Evolutionary conservation across 2,797 vertebrate species (phyloP).

Genomic region (Tragelaphus oryx): DNA sequence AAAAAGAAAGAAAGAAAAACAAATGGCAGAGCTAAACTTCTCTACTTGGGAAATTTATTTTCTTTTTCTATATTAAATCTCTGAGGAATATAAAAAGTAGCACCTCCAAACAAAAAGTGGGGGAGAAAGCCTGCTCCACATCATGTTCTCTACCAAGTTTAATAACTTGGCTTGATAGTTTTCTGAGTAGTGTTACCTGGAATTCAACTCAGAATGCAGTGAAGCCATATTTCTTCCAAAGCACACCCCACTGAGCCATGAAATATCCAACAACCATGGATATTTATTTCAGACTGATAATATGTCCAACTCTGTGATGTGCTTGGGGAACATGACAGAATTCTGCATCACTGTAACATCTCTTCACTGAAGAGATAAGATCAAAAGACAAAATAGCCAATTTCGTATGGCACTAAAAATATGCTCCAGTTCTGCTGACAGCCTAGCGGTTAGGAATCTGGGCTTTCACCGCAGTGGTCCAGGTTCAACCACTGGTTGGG

Average conservation of each 20-base stretch:
- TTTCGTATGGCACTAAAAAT: background rate
- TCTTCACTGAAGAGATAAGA: background rate
- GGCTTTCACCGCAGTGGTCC: background rate
- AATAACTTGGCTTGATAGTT: background rate
- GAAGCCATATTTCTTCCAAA: background rate
- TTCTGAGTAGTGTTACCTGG: background rate
- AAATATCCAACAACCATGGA: background rate
- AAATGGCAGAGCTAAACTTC: background rate
- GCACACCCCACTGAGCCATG: background rate
- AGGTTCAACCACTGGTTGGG: background rate
- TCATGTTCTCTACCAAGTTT: background rate
- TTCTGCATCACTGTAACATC: background rate
- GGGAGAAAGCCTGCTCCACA: background rate
- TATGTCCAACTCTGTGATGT: background rate
- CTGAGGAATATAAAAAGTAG: conserved; percentile 30
- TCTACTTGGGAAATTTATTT: conserved; percentile 13
- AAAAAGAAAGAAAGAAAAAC: no score
- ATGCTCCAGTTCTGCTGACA: background rate
- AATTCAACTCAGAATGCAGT: conserved; percentile 20
- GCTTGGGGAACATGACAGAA: background rate
- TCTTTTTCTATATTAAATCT: conserved; percentile 26
- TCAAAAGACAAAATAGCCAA: background rate
- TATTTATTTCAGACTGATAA: conserved; percentile 8
- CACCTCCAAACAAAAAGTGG: background rate
- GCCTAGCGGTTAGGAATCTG: background rate